Evolutionary conservation across 2,113 vertebrate species (phyloP).

Genomic region (Alouatta palliata): DNA sequence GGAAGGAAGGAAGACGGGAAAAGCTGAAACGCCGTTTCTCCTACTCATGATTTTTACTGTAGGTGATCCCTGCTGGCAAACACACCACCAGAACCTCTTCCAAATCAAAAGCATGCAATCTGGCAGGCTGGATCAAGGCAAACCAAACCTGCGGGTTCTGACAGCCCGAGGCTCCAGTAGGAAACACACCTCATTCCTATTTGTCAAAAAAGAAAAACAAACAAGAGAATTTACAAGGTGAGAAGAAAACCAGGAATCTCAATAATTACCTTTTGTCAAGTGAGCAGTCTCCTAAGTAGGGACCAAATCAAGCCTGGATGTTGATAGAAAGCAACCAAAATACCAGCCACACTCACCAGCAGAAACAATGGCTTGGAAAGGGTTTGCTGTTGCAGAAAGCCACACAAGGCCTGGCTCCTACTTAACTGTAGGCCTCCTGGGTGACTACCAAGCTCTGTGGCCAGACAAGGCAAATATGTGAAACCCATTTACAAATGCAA

Average conservation of each 20-base stretch:
- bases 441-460: not conserved
- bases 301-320: not conserved
- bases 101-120: not conserved
- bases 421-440: not conserved
- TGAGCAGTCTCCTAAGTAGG: accelerated
- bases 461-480: accelerated
- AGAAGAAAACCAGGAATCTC: not conserved
- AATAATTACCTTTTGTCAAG: not conserved
- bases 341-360: not conserved
- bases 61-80: not conserved
- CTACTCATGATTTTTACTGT: accelerated
- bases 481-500: not conserved
- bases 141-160: not conserved
- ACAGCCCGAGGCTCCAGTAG: not conserved
- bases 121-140: not conserved
- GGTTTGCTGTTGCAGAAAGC: not conserved
- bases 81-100: not conserved
- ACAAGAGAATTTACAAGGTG: not conserved
- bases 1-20: too few species aligned
- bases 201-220: not conserved
- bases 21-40: accelerated
- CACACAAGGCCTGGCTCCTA: not conserved
- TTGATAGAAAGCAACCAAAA: not conserved
- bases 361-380: not conserved
- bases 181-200: not conserved